Evolutionary conservation across 1,140 invertebrate genomes (phyloP).

Genomic region (Pogonomyrmex californicus): DNA sequence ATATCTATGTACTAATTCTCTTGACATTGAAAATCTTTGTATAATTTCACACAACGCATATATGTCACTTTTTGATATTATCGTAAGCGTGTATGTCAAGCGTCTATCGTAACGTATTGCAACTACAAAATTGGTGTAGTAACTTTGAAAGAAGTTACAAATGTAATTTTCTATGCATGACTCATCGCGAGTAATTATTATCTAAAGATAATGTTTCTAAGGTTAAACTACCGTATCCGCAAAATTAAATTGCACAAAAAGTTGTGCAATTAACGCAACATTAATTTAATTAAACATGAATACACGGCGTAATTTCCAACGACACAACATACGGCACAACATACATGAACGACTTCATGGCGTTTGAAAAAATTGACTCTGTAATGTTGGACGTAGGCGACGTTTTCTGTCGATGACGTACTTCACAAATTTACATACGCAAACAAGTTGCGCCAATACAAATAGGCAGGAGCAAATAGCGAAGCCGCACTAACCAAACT

Average conservation of each 20-base stretch:
- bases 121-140: background rate
- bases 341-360: background rate
- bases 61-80: background rate
- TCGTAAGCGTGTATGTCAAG: background rate
- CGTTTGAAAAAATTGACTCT: constrained; percentile 52
- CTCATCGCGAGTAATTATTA: background rate
- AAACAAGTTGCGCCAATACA: constrained; percentile 62
- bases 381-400: constrained; percentile 2
- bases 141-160: background rate
- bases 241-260: constrained; percentile 5
- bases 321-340: background rate
- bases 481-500: constrained; percentile 55
- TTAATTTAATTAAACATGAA: constrained; percentile 30
- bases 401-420: constrained; percentile 53
- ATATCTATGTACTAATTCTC: background rate
- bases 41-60: background rate
- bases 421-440: constrained; percentile 60
- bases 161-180: background rate
- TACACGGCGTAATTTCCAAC: constrained; percentile 1
- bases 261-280: background rate
- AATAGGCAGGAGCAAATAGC: constrained; percentile 62
- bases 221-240: background rate
- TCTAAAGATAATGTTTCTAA: constrained; percentile 11
- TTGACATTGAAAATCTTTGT: background rate
- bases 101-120: background rate